phyloP scores from a whole-genome alignment of 2,797 vertebrate species.

The Pseudochirops corinnae region DNA sequence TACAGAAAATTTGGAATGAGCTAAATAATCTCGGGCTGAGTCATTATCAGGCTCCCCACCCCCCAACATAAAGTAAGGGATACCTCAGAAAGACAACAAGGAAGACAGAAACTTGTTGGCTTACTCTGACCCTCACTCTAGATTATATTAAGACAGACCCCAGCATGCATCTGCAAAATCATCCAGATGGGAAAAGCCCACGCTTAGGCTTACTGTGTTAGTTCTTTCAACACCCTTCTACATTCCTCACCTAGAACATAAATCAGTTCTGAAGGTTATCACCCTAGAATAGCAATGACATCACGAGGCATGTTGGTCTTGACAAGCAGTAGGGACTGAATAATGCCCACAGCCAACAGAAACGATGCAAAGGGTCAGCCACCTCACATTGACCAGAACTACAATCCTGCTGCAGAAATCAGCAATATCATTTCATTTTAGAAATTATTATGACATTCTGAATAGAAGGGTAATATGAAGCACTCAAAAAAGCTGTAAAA shows the following conservation, averaged over 20 bases:
- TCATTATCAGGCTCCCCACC: background rate
- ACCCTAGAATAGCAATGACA: background rate
- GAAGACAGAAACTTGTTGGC: background rate
- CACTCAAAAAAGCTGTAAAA: background rate
- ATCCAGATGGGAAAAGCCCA: background rate
- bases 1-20: background rate
- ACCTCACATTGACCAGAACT: background rate
- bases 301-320: background rate
- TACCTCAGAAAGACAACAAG: background rate
- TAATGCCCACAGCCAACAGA: background rate
- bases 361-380: background rate
- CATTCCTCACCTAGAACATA: background rate
- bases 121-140: background rate
- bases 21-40: background rate
- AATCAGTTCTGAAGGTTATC: background rate
- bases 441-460: background rate
- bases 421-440: background rate
- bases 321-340: background rate
- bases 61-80: background rate
- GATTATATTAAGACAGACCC: background rate
- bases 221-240: background rate
- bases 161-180: background rate
- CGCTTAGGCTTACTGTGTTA: background rate
- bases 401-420: background rate
- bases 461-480: background rate